Evolutionary conservation across 2,113 vertebrate genomes (phyloP).

Genomic region (Rhynchomys soricoides): DNA sequence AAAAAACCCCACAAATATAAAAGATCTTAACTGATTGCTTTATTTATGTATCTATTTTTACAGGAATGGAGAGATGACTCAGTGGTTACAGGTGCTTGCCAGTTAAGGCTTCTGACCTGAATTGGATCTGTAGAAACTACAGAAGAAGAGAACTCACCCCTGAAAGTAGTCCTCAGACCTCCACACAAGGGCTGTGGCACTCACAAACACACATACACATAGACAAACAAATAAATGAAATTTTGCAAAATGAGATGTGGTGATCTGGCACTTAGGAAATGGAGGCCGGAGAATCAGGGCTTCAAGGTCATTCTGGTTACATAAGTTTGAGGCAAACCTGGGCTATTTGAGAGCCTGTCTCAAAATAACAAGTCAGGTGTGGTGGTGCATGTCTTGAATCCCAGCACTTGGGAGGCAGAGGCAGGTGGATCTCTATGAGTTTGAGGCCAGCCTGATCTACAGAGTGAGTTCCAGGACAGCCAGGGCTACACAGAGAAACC

Average conservation of each 20-base stretch:
- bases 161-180: not conserved
- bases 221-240: not conserved
- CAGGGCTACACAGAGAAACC: not conserved
- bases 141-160: not conserved
- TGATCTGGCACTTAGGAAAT: not conserved
- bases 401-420: not conserved
- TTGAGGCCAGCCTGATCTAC: not conserved
- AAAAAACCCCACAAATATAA: not conserved
- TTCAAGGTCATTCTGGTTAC: not conserved
- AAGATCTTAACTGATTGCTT: not conserved
- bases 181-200: not conserved
- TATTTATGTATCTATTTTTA: not conserved
- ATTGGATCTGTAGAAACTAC: not conserved
- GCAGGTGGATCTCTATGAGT: not conserved
- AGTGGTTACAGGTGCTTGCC: not conserved
- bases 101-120: not conserved
- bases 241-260: not conserved
- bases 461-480: not conserved
- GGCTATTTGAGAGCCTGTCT: not conserved
- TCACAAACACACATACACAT: not conserved
- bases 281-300: not conserved
- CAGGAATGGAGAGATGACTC: not conserved
- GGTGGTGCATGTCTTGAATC: not conserved
- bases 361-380: not conserved
- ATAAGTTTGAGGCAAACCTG: not conserved